A percentile compares a stretch with the other conserved stretches of the same genome.
These are phyloP conservation scores for Adelosebastes latens DNA, from an alignment of 2,797 vertebrate species.

Conservation along the genomic window DNA sequence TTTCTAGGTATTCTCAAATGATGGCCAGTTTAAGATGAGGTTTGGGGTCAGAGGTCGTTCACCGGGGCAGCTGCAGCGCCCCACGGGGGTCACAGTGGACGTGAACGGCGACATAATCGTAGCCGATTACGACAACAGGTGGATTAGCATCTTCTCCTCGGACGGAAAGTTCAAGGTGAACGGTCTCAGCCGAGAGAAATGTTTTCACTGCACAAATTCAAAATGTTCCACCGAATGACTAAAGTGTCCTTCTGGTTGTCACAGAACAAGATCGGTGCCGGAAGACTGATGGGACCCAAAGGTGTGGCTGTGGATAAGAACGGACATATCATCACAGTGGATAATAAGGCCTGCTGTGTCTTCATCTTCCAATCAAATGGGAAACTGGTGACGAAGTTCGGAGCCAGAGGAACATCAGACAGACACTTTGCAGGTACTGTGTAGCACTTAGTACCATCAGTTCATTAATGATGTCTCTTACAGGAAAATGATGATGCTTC, in stretches of 20 bases:
- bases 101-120: slow-evolving; percentile 94
- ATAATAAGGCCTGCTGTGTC: slow-evolving; percentile 97
- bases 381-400: slow-evolving; percentile 95
- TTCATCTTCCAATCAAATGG: slow-evolving; percentile 98
- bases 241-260: neutral
- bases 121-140: slow-evolving; percentile 96
- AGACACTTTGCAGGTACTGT: slow-evolving; percentile 92
- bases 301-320: slow-evolving; percentile 95
- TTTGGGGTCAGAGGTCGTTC: slow-evolving; percentile 95
- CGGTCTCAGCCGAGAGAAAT: neutral
- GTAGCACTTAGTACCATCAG: neutral
- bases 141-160: slow-evolving; percentile 97
- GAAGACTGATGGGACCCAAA: slow-evolving; percentile 95
- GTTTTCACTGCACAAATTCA: neutral
- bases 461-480: neutral
- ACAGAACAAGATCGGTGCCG: slow-evolving; percentile 94
- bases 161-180: slow-evolving; percentile 96
- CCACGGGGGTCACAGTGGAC: slow-evolving; percentile 94
- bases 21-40: slow-evolving; percentile 94
- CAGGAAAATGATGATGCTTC: neutral
- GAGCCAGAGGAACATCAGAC: slow-evolving; percentile 91
- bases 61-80: slow-evolving; percentile 95
- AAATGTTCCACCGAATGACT: neutral
- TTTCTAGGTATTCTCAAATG: slow-evolving; percentile 91
- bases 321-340: slow-evolving; percentile 95